Evolutionary conservation across 2,888 invertebrate species (phyloP), one percentile per base, ranked within the genome.

Genomic region (Xanthia togata): DNA sequence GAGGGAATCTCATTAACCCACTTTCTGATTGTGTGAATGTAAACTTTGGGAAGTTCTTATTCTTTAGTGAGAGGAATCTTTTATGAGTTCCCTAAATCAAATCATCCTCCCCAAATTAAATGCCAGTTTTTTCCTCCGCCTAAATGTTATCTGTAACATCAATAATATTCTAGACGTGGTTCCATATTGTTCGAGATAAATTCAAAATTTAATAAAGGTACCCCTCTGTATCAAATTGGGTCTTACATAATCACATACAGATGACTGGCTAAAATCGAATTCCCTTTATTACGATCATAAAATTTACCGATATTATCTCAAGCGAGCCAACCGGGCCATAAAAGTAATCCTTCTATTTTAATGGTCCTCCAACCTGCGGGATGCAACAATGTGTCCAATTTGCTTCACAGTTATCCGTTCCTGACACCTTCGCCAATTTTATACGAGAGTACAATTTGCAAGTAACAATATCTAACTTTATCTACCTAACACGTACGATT

Each of bases 1-100:
- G 93, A 94, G 92, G 91, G 96, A 96, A 96, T 96, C 95, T 95
- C 96, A 96, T 96, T 96, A 96, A 95, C 96, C 96, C 94, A 96
- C 94, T 95, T 96, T 95, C 93, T 94, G 95, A 95, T 95, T 96
- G 94, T 96, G 94, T 93, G 95, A 95, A 95, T 96, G 94, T 95
- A 95, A 95, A 95, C 94, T 95, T 95, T 93, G 92, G 91, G 91
- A 95, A 95, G 92, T 95, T 95, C 93, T 93, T 94, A 93, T 93
- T 93, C 93, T 93, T 90, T 92, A 93, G 90, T 92, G 91, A 92
- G 92, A 90, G 89, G 91, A 94, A 94, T 94, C 93, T 94, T 94
- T 95, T 93, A 93, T 93, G 92, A 93, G 92, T 93, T 92, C 84
- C 87, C 87, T 91, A 94, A 95, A 94, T 95, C 93, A 93, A 94